Base-by-base conservation (phyloP, 35 echinoderm and acorn worm genomes). In the Lytechinus pictus region DNA sequence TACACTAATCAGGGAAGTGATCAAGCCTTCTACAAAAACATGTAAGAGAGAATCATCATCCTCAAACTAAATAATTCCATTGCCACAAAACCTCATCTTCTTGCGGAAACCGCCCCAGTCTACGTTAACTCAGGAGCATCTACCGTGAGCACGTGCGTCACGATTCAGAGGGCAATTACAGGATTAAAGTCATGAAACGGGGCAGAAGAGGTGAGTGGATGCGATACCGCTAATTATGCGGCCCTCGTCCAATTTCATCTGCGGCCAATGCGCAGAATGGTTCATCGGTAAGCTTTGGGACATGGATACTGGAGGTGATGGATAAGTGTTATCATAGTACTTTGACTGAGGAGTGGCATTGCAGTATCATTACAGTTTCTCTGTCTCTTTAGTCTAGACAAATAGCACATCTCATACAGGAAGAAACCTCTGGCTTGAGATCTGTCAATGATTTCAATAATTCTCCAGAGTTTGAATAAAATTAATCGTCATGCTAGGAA, bases 131-230 rank as follows among this genome's bases (percentile, higher is more conserved):
- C 21, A 6, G 66, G 66, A n/a, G 66, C 66, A 79, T 79, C 66
- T 79, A 16, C 21, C 19, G 66, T 24, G n/a, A 79, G 66, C 66
- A 79, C 66, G 66, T 79, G 66, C 66, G 66, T 79, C 66, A 79
- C 8, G 66, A 79, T 79, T 79, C 66, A 24, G 66, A 79, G 66
- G 19, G 66, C 66, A 79, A 79, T 79, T 79, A 79, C 66, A 79
- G 66, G 66, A 79, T 79, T 79, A 79, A 79, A 79, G 66, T 79
- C 66, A 79, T n/a, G 66, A 79, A 24, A 79, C 66, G 16, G 66
- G 66, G 21, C 66, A 79, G 66, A n/a, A 79, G 66, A 79, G 66
- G 66, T 79, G 66, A 79, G 66, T 79, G 66, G 66, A 79, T 79
- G 66, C 66, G 66, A 79, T 79, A 79, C 66, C 19, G 66, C 66